Evolutionary conservation across 2,888 invertebrate genomes (phyloP), one percentile per base, ranked within the genome.

Genomic region (Stenchaetothrips biformis): DNA sequence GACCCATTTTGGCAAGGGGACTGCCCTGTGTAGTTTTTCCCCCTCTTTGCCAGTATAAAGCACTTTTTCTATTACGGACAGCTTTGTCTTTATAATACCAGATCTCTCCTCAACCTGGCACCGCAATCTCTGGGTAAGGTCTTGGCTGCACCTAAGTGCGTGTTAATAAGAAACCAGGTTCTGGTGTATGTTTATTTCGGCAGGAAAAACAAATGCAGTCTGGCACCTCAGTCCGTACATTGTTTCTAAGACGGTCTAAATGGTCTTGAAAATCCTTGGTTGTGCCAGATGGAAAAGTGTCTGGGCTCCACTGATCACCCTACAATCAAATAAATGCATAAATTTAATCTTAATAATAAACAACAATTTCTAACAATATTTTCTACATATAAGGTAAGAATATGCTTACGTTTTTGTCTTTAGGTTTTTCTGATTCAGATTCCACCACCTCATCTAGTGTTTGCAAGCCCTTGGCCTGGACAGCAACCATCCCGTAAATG

Each of bases 1-100:
- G 48, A 96, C 96, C 97, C 98, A 98, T 90, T n/a, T 98, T 98
- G 79, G 97, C 97, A 86, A 98, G 92, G 7, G 98, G 98, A 88
- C 98, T 98, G 48, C 98, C 98, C 85, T 96, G 95, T 3, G 93
- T 92, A 16, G 97, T 97, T 88, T 97, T 97, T n/a, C n/a, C 18
- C 98, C 98, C 88, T 98, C 98, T 87, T 97, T 97, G 77, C 97
- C 97, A 6, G 97, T 97, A 86, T 97, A 98, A 82, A 95, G 91
- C 80, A 98, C 92, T 88, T 97, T 97, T 87, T 98, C 98, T 84
- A 98, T 94, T 83, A n/a, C 98, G 90, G 82, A 98, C 88, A 81
- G 96, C 96, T 83, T 93, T 92, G 48, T 96, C 97, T 80, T 90
- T 91, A n/a, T n/a, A 77, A 95, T 89, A 47, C 96, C 96, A 79